Evolutionary conservation across 37 sponge, comb jelly and placozoan species (phyloP).

Genomic region (Bolinopsis microptera): DNA sequence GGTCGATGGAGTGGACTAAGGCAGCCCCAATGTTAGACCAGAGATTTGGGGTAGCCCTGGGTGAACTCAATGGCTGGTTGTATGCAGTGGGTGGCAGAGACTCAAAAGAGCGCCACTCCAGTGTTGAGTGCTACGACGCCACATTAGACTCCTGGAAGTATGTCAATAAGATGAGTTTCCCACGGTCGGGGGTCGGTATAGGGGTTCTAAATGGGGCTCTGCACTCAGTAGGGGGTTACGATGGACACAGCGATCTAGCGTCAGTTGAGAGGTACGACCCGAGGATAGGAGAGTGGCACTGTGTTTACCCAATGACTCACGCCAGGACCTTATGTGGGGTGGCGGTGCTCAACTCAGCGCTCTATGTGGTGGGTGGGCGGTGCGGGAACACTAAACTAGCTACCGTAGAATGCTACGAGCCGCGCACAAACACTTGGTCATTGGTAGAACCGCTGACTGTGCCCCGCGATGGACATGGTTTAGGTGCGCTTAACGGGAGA

Average conservation of each 20-base stretch:
- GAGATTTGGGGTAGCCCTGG: slow-evolving; percentile 61
- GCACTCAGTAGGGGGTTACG: slow-evolving; percentile 50
- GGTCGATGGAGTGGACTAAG: slow-evolving; percentile 48
- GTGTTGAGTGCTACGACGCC: slow-evolving; percentile 61
- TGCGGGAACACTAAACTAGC: slow-evolving; percentile 32
- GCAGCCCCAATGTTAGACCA: slow-evolving; percentile 61
- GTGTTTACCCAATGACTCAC: slow-evolving; percentile 41
- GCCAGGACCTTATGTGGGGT: slow-evolving; percentile 54
- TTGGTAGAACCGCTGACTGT: slow-evolving; percentile 47
- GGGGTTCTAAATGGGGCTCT: slow-evolving; percentile 48
- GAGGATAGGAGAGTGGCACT: slow-evolving; percentile 53
- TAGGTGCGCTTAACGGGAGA: slow-evolving; percentile 52
- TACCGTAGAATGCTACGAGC: slow-evolving; percentile 44
- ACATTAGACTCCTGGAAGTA: slow-evolving; percentile 54
- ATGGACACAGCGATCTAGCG: slow-evolving; percentile 42
- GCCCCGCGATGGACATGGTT: slow-evolving; percentile 53
- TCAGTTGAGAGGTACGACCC: slow-evolving; percentile 60
- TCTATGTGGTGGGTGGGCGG: slow-evolving; percentile 59
- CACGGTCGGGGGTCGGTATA: slow-evolving; percentile 44
- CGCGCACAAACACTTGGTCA: slow-evolving; percentile 49
- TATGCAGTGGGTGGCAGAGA: slow-evolving; percentile 58
- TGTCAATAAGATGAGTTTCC: slow-evolving; percentile 12
- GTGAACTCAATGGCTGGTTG: slow-evolving; percentile 56
- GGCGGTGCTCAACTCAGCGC: slow-evolving; percentile 21
- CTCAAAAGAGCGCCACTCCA: slow-evolving; percentile 35